A percentile compares a stretch with the other conserved stretches of the same genome.
Evolutionary conservation across 2,797 vertebrate species (phyloP).

Genomic region (Lepus townsendii): DNA sequence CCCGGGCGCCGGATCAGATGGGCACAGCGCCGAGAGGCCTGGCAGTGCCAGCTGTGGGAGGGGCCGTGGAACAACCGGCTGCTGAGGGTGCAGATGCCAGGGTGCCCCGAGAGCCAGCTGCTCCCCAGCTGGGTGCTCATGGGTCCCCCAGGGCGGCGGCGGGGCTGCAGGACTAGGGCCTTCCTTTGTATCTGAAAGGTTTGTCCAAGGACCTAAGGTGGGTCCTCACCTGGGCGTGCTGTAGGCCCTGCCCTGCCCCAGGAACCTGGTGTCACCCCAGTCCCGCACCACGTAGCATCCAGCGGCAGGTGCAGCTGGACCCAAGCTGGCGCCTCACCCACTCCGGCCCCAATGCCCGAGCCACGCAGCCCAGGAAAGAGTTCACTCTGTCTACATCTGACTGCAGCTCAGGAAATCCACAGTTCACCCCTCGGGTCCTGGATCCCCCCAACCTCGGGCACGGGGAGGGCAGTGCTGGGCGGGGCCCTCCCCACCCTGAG

Average conservation of each 20-base stretch:
- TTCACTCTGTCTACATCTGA: not conserved
- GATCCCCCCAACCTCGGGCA: not conserved
- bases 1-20: not conserved
- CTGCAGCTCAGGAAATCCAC: not conserved
- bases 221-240: not conserved
- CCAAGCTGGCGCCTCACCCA: not conserved
- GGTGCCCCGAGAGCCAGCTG: accelerated
- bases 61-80: not conserved
- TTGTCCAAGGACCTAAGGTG: not conserved
- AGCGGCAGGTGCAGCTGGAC: no score
- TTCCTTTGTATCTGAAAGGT: not conserved
- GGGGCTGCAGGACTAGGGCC: not conserved
- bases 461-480: not conserved
- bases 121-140: not conserved
- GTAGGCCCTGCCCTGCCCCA: not conserved
- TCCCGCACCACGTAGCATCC: no score
- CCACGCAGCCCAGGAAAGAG: not conserved
- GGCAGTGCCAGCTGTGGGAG: not conserved
- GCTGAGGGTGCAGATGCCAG: not conserved
- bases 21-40: not conserved
- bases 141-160: no score
- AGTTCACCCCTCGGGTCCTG: not conserved
- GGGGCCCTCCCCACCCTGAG: not conserved
- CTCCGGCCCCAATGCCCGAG: not conserved
- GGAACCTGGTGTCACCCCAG: not conserved